These are phyloP conservation scores for Semicossyphus pulcher DNA, from an alignment of 2,113 vertebrate genomes.

Conservation along the genomic window DNA sequence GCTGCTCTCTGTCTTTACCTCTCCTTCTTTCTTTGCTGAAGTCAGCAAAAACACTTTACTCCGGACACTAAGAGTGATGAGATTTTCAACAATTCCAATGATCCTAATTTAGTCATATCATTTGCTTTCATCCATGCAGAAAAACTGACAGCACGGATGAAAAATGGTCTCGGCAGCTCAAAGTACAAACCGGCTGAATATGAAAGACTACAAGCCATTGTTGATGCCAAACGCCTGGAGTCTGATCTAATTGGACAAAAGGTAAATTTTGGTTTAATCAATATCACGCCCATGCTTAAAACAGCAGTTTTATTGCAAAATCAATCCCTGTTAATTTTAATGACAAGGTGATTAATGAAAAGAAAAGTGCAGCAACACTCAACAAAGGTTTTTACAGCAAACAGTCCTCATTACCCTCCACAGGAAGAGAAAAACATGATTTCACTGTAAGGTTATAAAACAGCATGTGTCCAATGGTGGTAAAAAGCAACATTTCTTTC, in stretches of 20 bases:
- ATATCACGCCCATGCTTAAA: constrained; percentile 26
- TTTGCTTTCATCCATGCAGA: constrained; percentile 81
- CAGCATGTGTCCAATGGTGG: constrained; percentile 5
- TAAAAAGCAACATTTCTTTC: constrained; percentile 3
- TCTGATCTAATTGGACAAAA: constrained; percentile 86
- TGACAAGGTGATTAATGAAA: constrained; percentile 29
- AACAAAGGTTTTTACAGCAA: constrained; percentile 1
- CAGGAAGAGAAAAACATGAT: constrained; percentile 28
- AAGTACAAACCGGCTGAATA: constrained; percentile 90
- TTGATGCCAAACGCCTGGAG: constrained; percentile 84
- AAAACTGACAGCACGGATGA: constrained; percentile 75
- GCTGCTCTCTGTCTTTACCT: constrained; percentile 25
- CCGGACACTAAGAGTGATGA: constrained; percentile 50
- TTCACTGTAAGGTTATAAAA: constrained; percentile 42
- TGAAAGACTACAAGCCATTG: constrained; percentile 82
- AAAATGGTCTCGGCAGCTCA: constrained; percentile 81
- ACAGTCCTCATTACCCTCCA: constrained; percentile 14
- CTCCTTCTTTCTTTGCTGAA: constrained; percentile 44
- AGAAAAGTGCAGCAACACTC: constrained; percentile 4
- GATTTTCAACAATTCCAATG: constrained; percentile 42
- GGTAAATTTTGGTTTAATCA: constrained; percentile 80
- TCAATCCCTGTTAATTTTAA: constrained; percentile 24
- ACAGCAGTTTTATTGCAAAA: constrained; percentile 24
- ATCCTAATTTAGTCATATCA: constrained; percentile 59
- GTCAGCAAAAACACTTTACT: constrained; percentile 60